A percentile compares a stretch with the other conserved stretches of the same genome.
phyloP scores from a whole-genome alignment of 2,888 invertebrate species.

The Notocelia uddmanniana region DNA sequence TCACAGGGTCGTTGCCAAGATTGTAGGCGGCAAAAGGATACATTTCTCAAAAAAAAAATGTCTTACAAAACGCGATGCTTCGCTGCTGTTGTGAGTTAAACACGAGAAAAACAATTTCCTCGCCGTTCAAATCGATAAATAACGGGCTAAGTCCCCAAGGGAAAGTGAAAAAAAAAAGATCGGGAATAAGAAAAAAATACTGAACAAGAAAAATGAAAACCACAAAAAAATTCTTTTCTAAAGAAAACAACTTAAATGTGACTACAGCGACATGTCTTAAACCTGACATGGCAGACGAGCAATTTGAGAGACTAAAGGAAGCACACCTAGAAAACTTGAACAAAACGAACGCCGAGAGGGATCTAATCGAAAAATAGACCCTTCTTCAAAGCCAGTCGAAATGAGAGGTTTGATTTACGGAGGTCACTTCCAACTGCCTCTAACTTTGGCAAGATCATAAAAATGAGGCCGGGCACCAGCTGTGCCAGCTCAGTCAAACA shows the following conservation, averaged over 20 bases:
- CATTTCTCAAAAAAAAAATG: constrained; percentile 49
- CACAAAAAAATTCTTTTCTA: constrained; percentile 5
- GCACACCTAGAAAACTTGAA: constrained; percentile 8
- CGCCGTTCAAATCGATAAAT: constrained; percentile 13
- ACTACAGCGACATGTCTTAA: constrained; percentile 6
- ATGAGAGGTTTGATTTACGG: constrained; percentile 49
- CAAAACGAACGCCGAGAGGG: constrained; percentile 32
- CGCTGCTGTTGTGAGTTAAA: constrained; percentile 57
- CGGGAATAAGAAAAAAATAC: neutral
- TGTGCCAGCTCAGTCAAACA: constrained; percentile 25
- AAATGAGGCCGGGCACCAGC: neutral
- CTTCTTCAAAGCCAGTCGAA: constrained; percentile 43
- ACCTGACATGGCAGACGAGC: neutral
- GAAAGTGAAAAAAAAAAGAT: neutral
- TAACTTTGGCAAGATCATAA: constrained; percentile 43
- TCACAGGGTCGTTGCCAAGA: constrained; percentile 55
- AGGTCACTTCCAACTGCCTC: constrained; percentile 48
- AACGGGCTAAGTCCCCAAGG: neutral
- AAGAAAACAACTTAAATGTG: neutral
- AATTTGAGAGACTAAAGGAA: neutral
- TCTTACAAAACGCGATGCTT: constrained; percentile 56
- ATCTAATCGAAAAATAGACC: constrained; percentile 39
- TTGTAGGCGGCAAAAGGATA: constrained; percentile 57
- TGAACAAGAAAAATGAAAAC: neutral
- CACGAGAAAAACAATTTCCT: constrained; percentile 33